These are phyloP conservation scores for Petrocephalus sullivani DNA, from an alignment of 2,797 vertebrate species.

Conservation along the genomic window DNA sequence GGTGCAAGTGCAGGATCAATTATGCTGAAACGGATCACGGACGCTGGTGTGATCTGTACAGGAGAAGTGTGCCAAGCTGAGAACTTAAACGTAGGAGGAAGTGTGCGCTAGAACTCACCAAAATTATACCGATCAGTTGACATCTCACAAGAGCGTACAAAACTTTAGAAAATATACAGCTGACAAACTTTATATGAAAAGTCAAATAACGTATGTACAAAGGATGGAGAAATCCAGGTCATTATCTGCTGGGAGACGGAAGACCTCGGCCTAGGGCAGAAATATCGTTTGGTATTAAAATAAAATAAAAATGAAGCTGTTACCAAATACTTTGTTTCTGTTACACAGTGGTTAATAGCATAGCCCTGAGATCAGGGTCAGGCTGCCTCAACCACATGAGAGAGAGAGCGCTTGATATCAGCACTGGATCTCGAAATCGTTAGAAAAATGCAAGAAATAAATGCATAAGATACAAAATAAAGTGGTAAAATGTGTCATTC, in stretches of 20 bases:
- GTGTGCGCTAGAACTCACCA: background rate
- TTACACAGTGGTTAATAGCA: conserved; percentile 6
- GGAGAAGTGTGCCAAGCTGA: background rate
- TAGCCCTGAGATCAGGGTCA: background rate
- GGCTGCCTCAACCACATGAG: background rate
- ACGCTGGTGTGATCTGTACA: background rate
- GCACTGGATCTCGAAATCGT: background rate
- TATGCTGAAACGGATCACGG: conserved; percentile 10
- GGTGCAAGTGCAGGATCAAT: conserved; percentile 23
- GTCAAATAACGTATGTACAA: background rate
- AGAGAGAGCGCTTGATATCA: background rate
- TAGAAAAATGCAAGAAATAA: background rate
- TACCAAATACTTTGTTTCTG: background rate
- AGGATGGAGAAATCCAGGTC: background rate
- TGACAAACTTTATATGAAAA: background rate
- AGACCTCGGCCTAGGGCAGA: background rate
- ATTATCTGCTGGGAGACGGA: background rate
- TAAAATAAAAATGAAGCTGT: background rate
- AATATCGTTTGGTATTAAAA: background rate
- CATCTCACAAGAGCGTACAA: background rate
- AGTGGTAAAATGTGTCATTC: background rate
- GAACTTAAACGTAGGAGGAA: background rate
- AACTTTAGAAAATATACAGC: background rate
- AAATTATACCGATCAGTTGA: background rate
- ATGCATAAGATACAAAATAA: background rate